Percentiles rank a stretch among this genome's conserved stretches.
Evolutionary conservation across 2,113 vertebrate genomes (phyloP).

Genomic region (Aspidoscelis tigris): DNA sequence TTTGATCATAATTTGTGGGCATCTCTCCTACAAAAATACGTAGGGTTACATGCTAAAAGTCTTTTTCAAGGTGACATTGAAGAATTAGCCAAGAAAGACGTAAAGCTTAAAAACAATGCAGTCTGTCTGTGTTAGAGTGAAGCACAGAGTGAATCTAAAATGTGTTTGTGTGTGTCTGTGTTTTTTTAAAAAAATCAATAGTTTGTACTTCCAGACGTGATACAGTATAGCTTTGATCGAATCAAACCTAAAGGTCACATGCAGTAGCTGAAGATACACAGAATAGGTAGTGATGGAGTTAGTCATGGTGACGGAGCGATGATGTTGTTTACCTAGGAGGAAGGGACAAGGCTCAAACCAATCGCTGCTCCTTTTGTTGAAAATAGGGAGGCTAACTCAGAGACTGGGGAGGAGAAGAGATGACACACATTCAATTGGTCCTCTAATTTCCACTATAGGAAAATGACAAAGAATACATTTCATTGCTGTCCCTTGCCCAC

Average conservation of each 20-base stretch:
- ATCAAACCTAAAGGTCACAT: constrained; percentile 41
- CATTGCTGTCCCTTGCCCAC: constrained; percentile 67
- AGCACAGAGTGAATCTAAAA: constrained; percentile 4
- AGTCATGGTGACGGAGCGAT: constrained; percentile 51
- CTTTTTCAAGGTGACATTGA: constrained; percentile 44
- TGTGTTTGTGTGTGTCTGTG: background rate
- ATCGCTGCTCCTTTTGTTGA: constrained; percentile 27
- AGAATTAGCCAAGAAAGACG: constrained; percentile 41
- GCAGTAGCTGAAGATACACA: constrained; percentile 47
- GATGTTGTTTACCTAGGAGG: constrained; percentile 48
- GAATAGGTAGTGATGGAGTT: constrained; percentile 48
- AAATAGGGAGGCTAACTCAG: constrained; percentile 32
- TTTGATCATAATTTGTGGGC: background rate
- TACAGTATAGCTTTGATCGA: background rate
- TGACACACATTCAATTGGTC: constrained; percentile 52
- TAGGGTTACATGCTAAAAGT: background rate
- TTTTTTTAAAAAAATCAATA: constrained; percentile 22
- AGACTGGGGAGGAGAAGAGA: constrained; percentile 32
- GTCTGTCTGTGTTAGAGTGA: background rate
- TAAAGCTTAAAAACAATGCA: constrained; percentile 41
- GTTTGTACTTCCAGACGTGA: constrained; percentile 21
- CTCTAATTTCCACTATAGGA: constrained; percentile 58
- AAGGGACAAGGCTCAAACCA: constrained; percentile 6
- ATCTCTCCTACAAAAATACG: background rate
- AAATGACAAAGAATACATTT: constrained; percentile 63